Evolutionary conservation across 1,140 invertebrate species (phyloP), one percentile per base, ranked within the genome.

Genomic region (Zaprionus inermis): DNA sequence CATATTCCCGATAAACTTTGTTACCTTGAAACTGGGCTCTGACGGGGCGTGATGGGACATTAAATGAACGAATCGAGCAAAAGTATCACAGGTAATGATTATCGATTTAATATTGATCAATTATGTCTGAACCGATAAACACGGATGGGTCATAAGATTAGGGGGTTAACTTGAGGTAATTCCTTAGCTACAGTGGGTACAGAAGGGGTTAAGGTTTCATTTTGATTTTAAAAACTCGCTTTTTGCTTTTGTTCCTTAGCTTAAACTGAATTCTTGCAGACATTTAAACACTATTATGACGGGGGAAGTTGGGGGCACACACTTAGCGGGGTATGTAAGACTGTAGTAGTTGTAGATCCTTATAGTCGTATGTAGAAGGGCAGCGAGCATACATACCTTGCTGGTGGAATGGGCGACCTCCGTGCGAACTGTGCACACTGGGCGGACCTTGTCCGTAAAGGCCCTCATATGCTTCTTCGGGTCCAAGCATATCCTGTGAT

Each of bases 391-490:
- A 93, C 93, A 95, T 96, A 97, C 96, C 96, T 81, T 96, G 96
- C 89, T 96, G 96, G 79, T 89, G 84, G 93, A 96, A 97, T 84
- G 95, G 95, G 81, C 94, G 93, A 80, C 95, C 95, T 81, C 95
- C 95, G 91, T 96, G 95, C 91, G 94, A 95, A 94, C 95, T 96
- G 92, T 96, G 96, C 82, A 96, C 95, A 92, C 95, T 96, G 82
- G 96, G 95, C 82, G 96, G 96, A 90, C 95, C 96, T 94, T 96
- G 97, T 91, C 95, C 96, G 94, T 98, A 98, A 94, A 98, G 95
- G 93, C 95, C 96, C 91, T 98, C 97, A 94, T 97, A 98, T 82
- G 96, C 95, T 93, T 98, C 97, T 92, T 98, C 97, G 80, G 97
- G 95, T 88, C 96, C 96, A 93, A 98, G 96, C 96, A 97, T 97